Base-by-base conservation (phyloP, 2,888 invertebrate genomes). In the Leucophora obtusa region DNA sequence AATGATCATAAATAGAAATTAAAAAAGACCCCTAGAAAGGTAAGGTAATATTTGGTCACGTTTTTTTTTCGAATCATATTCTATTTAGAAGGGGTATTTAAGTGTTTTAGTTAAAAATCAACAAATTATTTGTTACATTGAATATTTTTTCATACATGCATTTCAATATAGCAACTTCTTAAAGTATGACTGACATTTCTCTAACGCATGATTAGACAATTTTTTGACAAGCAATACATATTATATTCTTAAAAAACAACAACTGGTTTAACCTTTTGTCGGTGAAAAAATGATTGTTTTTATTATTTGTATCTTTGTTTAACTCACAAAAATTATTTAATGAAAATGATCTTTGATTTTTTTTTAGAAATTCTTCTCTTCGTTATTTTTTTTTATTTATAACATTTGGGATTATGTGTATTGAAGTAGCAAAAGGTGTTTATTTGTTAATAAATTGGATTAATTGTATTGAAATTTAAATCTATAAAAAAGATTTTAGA, bases 201-300 rank as follows among this genome's bases (percentile, higher is more conserved):
- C 58, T 35, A 50, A 62, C n/a, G 33, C 54, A 59, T 75, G 75
- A 75, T 54, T 68, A 56, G 68, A 75, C 62, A 68, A 75, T 21
- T 74, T 62, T 50, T 62, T 68, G 74, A 75, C 62, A 75, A 15
- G 54, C 18, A 21, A 51, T 51, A n/a, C n/a, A n/a, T n/a, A n/a
- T n/a, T n/a, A 59, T 59, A 38, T 24, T 63, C 17, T 15, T 7
- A 50, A 35, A 8, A 21, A 51, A 53, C 1, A 24, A 62, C 47
- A 62, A 47, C 24, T 15, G 15, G 15, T 17, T 24, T 8, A 11
- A 28, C 33, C 51, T 51, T 60, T 60, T 60, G 68, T 68, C 74
- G 68, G 62, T 15, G 24, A 62, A n/a, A 24, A 28, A 58, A 14
- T 28, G 38, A 73, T 50, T 24, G 35, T 21, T 38, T 51, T 35